Evolutionary conservation across 1,140 invertebrate genomes (phyloP).

Genomic region (Galleria mellonella): DNA sequence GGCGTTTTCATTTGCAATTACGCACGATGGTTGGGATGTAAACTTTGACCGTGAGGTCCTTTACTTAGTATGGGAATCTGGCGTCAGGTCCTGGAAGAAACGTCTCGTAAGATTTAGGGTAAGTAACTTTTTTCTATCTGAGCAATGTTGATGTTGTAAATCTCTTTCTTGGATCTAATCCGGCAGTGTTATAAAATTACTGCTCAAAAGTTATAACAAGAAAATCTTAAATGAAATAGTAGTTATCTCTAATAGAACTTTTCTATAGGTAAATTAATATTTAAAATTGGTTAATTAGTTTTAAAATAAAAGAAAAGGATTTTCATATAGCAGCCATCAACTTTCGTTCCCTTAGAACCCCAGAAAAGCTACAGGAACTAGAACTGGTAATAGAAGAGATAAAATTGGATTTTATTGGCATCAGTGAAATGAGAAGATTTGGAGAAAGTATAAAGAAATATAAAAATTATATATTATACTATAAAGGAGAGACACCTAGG

Average conservation of each 20-base stretch:
- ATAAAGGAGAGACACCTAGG: slow-evolving; percentile 21
- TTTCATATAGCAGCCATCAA: slow-evolving; percentile 16
- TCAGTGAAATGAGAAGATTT: slow-evolving; percentile 26
- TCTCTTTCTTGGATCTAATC: too few relatives aligned
- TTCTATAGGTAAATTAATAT: too few relatives aligned
- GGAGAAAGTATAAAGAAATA: slow-evolving; percentile 23
- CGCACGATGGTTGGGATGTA: slow-evolving; percentile 97
- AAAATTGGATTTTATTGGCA: slow-evolving; percentile 25
- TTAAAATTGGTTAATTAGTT: too few relatives aligned
- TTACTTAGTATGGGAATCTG: slow-evolving; percentile 92
- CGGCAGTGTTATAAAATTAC: too few relatives aligned
- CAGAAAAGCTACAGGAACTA: slow-evolving; percentile 19
- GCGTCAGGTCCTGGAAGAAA: slow-evolving; percentile 95
- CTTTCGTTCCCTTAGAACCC: slow-evolving; percentile 19
- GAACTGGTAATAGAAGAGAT: slow-evolving; percentile 13
- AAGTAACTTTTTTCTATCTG: slow-evolving; percentile 40
- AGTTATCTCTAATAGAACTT: not conserved
- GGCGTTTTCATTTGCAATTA: slow-evolving; percentile 97
- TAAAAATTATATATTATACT: slow-evolving; percentile 15
- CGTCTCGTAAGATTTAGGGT: slow-evolving; percentile 90
- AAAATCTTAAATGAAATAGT: not conserved
- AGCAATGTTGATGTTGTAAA: too few relatives aligned
- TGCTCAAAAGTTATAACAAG: too few relatives aligned
- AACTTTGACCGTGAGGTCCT: slow-evolving; percentile 97
- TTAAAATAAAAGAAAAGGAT: not conserved